phyloP scores from a whole-genome alignment of 2,888 invertebrate species.

The Drosophila paramelanica region DNA sequence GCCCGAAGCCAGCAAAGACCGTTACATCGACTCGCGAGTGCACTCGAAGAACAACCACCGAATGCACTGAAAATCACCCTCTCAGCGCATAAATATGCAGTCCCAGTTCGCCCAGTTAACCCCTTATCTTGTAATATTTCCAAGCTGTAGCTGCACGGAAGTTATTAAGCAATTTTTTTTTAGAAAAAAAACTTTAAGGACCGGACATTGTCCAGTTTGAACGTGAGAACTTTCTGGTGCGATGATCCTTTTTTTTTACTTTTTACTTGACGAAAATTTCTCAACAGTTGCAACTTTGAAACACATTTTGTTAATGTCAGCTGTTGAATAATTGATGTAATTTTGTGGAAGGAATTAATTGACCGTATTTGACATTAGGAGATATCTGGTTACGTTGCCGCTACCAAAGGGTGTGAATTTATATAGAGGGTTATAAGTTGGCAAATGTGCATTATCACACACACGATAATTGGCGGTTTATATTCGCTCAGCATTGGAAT shows the following conservation, averaged over 20 bases:
- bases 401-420: slow-evolving; percentile 48
- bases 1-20: slow-evolving; percentile 25
- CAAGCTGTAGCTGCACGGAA: slow-evolving; percentile 9
- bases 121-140: slow-evolving; percentile 33
- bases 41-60: slow-evolving; percentile 49
- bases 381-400: not conserved
- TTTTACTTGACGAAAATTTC: slow-evolving; percentile 40
- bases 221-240: slow-evolving; percentile 64
- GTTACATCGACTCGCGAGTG: slow-evolving; percentile 26
- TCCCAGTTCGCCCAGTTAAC: slow-evolving; percentile 11
- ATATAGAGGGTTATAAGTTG: slow-evolving; percentile 1
- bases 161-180: slow-evolving; percentile 12
- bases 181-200: not conserved
- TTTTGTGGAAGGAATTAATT: slow-evolving; percentile 75
- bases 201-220: slow-evolving; percentile 73
- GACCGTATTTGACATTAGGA: slow-evolving; percentile 30
- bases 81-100: not conserved
- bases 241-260: slow-evolving; percentile 36
- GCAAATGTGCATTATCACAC: not conserved
- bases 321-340: slow-evolving; percentile 56
- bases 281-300: slow-evolving; percentile 34
- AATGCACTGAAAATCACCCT: slow-evolving; percentile 27
- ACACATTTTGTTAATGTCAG: slow-evolving; percentile 17
- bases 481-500: slow-evolving; percentile 1
- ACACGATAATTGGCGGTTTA: slow-evolving; percentile 11